phyloP scores from a whole-genome alignment of 2,113 vertebrate species.

The Callipepla squamata region DNA sequence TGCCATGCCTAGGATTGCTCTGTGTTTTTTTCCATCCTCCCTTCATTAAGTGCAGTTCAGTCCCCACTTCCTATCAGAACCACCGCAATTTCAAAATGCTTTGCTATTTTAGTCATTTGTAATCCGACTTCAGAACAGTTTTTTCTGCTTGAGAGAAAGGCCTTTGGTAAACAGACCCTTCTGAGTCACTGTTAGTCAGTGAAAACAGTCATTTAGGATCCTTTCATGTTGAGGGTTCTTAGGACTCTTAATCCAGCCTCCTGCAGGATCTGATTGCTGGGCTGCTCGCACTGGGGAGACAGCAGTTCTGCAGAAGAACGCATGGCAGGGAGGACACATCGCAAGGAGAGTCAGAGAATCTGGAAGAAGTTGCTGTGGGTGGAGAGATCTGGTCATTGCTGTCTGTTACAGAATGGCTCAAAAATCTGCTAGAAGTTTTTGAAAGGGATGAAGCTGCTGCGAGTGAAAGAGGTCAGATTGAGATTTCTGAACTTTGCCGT shows the following conservation, averaged over 20 bases:
- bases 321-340: not conserved
- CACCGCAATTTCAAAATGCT: constrained; percentile 1
- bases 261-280: not conserved
- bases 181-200: constrained; percentile 53
- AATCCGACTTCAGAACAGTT: not conserved
- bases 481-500: not conserved
- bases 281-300: not conserved
- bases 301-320: not conserved
- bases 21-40: not conserved
- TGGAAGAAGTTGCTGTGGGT: not conserved
- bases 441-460: not conserved
- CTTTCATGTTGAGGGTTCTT: constrained; percentile 45
- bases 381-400: not conserved
- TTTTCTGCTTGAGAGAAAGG: constrained; percentile 47
- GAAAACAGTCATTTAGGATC: constrained; percentile 16
- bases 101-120: constrained; percentile 49
- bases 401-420: not conserved
- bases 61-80: constrained; percentile 54
- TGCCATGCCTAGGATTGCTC: not conserved
- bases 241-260: constrained; percentile 10
- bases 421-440: not conserved
- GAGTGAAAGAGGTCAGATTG: not conserved
- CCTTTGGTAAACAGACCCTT: constrained; percentile 41
- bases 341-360: not conserved
- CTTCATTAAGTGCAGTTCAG: not conserved